These are phyloP conservation scores for Ardeotis arabs DNA, from an alignment of 2,113 vertebrate genomes.

Conservation along the genomic window DNA sequence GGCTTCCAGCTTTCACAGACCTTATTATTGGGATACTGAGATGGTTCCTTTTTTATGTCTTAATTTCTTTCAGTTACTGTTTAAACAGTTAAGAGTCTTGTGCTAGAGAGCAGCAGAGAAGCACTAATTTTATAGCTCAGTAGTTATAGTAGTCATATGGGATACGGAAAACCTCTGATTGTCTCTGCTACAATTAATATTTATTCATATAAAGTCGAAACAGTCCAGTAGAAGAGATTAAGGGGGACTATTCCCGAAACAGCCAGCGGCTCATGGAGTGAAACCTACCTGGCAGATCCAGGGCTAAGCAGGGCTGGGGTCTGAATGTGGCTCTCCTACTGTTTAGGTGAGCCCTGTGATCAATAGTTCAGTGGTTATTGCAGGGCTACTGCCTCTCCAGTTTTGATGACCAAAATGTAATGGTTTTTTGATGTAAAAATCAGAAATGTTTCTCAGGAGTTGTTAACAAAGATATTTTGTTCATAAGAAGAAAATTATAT, in stretches of 20 bases:
- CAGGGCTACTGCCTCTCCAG: not conserved
- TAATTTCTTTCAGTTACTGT: not conserved
- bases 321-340: rapidly evolving
- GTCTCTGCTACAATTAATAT: not conserved
- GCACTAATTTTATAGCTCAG: not conserved
- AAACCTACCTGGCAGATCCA: rapidly evolving
- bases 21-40: not conserved
- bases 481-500: not conserved
- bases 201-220: not conserved
- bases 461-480: not conserved
- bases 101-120: not conserved
- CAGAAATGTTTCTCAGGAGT: not conserved
- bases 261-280: not conserved
- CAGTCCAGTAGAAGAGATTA: not conserved
- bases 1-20: not conserved
- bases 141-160: not conserved
- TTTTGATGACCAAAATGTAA: not conserved
- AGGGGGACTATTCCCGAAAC: not conserved
- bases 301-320: not conserved
- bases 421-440: not conserved
- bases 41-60: not conserved
- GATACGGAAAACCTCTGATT: not conserved
- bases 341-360: not conserved
- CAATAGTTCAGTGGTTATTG: not conserved
- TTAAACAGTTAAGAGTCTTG: not conserved